Evolutionary conservation across 2,888 invertebrate species (phyloP).

Genomic region (Nomada flava): DNA sequence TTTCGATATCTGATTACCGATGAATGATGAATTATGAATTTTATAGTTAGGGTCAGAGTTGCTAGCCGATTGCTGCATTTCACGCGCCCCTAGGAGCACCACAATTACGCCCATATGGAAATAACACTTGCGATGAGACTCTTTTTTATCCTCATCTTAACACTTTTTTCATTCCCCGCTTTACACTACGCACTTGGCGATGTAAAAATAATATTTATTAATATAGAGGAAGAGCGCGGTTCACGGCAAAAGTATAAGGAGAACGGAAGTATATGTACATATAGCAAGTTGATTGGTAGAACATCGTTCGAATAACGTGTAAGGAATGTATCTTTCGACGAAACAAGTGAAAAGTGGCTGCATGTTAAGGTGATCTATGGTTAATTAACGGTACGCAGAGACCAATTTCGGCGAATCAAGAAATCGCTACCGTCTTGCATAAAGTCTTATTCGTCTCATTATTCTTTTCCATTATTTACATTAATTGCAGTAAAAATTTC

Average conservation of each 20-base stretch:
- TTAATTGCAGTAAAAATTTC: too few relatives aligned
- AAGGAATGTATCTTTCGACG: neutral
- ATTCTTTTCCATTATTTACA: neutral
- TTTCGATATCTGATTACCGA: constrained; percentile 5
- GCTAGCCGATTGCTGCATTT: constrained; percentile 24
- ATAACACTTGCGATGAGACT: neutral
- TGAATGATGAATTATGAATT: constrained; percentile 5
- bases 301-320: neutral
- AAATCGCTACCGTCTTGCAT: constrained; percentile 19
- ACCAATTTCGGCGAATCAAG: constrained; percentile 40
- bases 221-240: neutral
- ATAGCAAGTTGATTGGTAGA: neutral
- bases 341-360: neutral
- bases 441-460: neutral
- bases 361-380: constrained; percentile 33
- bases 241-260: neutral
- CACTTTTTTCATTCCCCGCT: neutral
- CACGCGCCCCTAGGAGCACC: neutral
- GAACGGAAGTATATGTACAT: too few relatives aligned
- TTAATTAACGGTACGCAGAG: constrained; percentile 44
- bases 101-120: constrained; percentile 3
- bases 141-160: neutral
- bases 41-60: constrained; percentile 23
- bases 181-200: neutral
- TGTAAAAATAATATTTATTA: neutral